Evolutionary conservation across 2,113 vertebrate species (phyloP), one percentile per base, ranked within the genome.

Genomic region (Ranitomeya variabilis): DNA sequence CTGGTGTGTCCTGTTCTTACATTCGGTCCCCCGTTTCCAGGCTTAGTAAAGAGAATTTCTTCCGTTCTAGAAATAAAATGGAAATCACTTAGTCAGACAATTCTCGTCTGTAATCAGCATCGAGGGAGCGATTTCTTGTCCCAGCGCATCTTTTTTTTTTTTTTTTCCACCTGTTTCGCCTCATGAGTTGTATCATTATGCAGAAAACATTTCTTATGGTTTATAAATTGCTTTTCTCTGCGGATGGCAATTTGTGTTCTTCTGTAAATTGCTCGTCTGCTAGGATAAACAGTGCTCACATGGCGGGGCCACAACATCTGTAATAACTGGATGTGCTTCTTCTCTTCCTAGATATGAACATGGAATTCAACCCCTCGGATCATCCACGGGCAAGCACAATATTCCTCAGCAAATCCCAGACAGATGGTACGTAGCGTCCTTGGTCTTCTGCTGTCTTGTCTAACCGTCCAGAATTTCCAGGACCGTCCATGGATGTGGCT

Each of bases 361-460:
- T 96, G 90, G 97, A 99, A 93, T 98, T 97, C 31, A 99, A 99
- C 94, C 98, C 98, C 79, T 99, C 98, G 31, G 98, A 99, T 93
- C 97, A 99, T 91, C 97, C 98, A 91, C 94, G 97, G 89, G 97
- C 96, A 90, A 99, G 97, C 95, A 99, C 98, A 95, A 98, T 99
- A 95, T 99, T 99, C 93, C 96, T 99, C 88, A 97, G 96, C 97
- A 99, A 99, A 95, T 99, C 98, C 90, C 98, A 99, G 93, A 98
- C 97, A 74, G 98, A 99, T 91, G 97, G 98, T 98, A 98, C 95
- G 81, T 69, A 64, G 7, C 19, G 6, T 74, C 2, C 6, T 45
- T 52, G 7, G 7, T 51, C 11, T n/a, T 45, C 21, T 60, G 59
- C 62, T 19, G 19, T 13, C 21, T 3, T 13, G 52, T 3, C 51